Percentiles rank a stretch among this genome's conserved stretches.
phyloP scores from a whole-genome alignment of 1,140 invertebrate genomes.

The Euglossa dilemma region DNA sequence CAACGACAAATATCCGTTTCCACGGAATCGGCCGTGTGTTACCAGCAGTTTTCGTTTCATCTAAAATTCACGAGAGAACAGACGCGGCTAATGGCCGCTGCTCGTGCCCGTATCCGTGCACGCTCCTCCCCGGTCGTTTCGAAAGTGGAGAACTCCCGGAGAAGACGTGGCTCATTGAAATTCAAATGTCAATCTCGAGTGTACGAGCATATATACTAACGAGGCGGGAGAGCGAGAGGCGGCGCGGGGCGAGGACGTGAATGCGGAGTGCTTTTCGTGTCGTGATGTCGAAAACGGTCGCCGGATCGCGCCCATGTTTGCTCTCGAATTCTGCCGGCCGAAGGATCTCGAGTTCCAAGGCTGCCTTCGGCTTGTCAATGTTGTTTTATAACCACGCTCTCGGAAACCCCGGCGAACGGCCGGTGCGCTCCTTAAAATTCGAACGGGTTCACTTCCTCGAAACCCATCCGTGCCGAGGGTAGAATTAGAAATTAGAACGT shows the following conservation, averaged over 20 bases:
- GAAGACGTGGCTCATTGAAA: conserved; percentile 63
- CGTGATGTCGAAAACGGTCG: conserved; percentile 69
- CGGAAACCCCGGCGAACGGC: not conserved
- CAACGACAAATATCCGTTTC: conserved; percentile 53
- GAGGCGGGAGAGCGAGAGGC: conserved; percentile 20
- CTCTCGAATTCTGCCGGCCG: conserved; percentile 64
- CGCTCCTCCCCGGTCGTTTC: conserved; percentile 42
- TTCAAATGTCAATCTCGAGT: conserved; percentile 70
- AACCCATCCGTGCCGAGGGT: not conserved
- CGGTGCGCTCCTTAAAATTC: conserved; percentile 6
- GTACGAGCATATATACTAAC: conserved; percentile 57
- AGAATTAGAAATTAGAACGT: not conserved
- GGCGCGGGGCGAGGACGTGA: conserved; percentile 31
- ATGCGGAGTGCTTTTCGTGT: conserved; percentile 67
- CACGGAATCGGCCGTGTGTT: conserved; percentile 55
- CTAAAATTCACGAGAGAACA: conserved; percentile 50
- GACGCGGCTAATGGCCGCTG: conserved; percentile 43
- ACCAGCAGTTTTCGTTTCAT: conserved; percentile 65
- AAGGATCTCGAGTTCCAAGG: conserved; percentile 61
- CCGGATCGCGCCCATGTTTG: conserved; percentile 71
- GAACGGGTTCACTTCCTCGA: conserved; percentile 13
- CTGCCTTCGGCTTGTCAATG: conserved; percentile 52
- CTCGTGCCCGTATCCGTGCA: conserved; percentile 4
- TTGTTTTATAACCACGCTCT: conserved; percentile 60
- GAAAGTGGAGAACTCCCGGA: conserved; percentile 50